Evolutionary conservation across 2,888 invertebrate genomes (phyloP).

Genomic region (Cynaeus angustus): DNA sequence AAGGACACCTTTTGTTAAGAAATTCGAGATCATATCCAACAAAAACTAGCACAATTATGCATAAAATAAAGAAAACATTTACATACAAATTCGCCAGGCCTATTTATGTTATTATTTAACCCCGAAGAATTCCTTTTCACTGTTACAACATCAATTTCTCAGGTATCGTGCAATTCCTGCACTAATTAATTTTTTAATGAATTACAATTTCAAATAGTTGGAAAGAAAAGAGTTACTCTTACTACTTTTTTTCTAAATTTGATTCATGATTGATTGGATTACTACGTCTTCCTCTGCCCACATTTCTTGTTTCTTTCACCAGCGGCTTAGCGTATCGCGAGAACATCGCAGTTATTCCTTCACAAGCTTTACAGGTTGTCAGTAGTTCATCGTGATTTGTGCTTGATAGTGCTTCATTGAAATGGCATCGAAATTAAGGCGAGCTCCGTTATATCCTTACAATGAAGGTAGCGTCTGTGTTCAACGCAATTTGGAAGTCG

Average conservation of each 20-base stretch:
- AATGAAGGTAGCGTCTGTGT: conserved; percentile 56
- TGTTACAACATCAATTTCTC: conserved; percentile 45
- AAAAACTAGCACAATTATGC: no score
- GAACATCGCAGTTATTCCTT: conserved; percentile 41
- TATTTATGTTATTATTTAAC: conserved; percentile 22
- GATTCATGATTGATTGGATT: conserved; percentile 5
- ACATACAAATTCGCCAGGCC: no score
- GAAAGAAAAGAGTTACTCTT: conserved; percentile 40
- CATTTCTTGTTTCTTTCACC: conserved; percentile 45
- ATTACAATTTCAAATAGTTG: conserved; percentile 42
- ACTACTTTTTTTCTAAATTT: conserved; percentile 19
- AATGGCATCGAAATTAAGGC: conserved; percentile 71
- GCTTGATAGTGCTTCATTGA: conserved; percentile 17
- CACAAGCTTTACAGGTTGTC: conserved; percentile 21
- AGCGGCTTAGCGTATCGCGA: conserved; percentile 40
- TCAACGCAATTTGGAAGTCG: conserved; percentile 29
- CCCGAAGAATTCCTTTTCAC: conserved; percentile 47
- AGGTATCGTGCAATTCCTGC: conserved; percentile 40
- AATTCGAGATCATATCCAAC: no score
- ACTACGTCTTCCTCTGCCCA: conserved; percentile 19
- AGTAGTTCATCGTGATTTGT: conserved; percentile 31
- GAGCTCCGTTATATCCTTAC: conserved; percentile 67
- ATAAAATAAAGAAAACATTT: no score
- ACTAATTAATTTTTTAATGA: conserved; percentile 44
- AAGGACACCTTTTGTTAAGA: neutral